Conservation (phyloP, 2,113 vertebrate species). For the Notechis scutatus region DNA sequence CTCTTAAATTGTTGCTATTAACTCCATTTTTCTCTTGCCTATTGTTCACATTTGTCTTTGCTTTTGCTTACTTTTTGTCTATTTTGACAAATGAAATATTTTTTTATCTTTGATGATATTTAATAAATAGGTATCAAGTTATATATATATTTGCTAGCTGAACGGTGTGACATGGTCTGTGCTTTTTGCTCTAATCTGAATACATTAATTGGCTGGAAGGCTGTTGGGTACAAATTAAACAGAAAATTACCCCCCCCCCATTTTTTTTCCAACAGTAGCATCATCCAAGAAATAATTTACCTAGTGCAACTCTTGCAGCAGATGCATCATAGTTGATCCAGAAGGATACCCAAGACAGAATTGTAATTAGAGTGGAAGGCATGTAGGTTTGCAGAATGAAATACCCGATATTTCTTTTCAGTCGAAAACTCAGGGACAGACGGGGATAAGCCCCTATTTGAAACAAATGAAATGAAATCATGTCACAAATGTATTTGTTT, state of each 20-base stretch:
- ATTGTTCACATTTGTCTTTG: not conserved
- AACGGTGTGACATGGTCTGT: not conserved
- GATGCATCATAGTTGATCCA: conserved; percentile 96
- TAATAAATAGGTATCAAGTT: not conserved
- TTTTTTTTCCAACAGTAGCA: not conserved
- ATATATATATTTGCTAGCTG: not conserved
- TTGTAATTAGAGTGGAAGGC: conserved; percentile 88
- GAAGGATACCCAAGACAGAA: conserved; percentile 88
- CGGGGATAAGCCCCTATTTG: conserved; percentile 86
- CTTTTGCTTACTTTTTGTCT: not conserved
- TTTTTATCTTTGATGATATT: not conserved
- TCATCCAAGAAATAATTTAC: conserved; percentile 62
- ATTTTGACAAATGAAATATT: not conserved
- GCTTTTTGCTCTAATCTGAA: not conserved
- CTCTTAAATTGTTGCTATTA: not conserved
- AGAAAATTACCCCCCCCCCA: not conserved
- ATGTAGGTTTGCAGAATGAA: conserved; percentile 92
- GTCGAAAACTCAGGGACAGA: conserved; percentile 85
- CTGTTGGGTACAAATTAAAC: not conserved
- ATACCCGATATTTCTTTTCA: conserved; percentile 90
- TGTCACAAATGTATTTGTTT: conserved; percentile 4
- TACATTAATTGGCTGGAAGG: not conserved
- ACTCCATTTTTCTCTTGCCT: not conserved
- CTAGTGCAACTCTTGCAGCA: conserved; percentile 91
- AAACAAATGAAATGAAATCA: conserved; percentile 17